Evolutionary conservation across 37 sponge, comb jelly and placozoan genomes (phyloP).

Genomic region (Hexactinellida sp.): DNA sequence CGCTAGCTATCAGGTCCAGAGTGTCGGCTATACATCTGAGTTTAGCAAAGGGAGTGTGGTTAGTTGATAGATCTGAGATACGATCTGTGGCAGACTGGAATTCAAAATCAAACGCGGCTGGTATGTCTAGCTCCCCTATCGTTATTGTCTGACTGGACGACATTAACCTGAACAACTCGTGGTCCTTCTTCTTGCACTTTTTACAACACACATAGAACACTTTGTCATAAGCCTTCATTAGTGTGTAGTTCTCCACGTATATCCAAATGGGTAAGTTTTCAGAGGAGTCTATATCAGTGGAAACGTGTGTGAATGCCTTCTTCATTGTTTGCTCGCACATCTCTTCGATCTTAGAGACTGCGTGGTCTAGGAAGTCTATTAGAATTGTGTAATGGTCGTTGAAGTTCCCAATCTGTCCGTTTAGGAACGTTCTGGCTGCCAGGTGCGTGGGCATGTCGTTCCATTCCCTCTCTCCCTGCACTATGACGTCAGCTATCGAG

Average conservation of each 20-base stretch:
- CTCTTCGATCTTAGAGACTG: background rate
- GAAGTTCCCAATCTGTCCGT: background rate
- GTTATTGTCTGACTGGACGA: background rate
- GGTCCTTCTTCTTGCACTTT: background rate
- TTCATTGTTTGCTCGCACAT: slow-evolving; percentile 15
- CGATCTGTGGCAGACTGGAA: background rate
- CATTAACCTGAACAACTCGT: background rate
- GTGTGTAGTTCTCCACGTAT: background rate
- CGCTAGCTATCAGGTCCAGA: background rate
- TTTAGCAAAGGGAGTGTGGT: background rate
- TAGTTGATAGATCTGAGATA: background rate
- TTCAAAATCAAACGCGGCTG: background rate
- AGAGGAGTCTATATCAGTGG: background rate
- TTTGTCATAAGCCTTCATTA: slow-evolving; percentile 11
- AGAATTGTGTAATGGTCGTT: slow-evolving; percentile 2
- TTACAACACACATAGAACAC: background rate
- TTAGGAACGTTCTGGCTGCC: background rate
- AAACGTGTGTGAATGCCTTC: background rate
- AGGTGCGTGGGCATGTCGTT: background rate
- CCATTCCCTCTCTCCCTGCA: background rate
- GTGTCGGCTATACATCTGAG: background rate
- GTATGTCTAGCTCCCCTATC: background rate
- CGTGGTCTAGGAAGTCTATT: background rate
- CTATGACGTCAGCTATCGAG: background rate
- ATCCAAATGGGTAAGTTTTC: background rate